Conservation (phyloP, 2,113 vertebrate species). For the Furnarius figulus region DNA sequence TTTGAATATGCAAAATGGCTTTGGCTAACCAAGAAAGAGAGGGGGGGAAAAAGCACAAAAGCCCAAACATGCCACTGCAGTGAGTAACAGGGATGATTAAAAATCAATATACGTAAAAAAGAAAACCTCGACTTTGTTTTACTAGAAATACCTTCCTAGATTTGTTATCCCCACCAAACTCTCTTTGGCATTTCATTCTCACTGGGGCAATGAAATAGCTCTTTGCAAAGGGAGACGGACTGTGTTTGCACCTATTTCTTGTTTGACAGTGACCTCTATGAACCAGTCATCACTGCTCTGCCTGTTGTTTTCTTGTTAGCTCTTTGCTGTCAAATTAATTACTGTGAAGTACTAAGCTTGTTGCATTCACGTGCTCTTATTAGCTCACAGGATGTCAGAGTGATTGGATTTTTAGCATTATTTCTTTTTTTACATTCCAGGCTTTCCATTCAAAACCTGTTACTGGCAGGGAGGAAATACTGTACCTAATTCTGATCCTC, state of each 20-base stretch:
- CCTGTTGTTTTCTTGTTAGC: conserved; percentile 66
- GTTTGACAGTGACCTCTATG: conserved; percentile 58
- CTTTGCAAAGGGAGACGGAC: neutral
- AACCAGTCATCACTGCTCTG: conserved; percentile 54
- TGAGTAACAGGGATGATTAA: neutral
- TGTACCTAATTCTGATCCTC: conserved; percentile 18
- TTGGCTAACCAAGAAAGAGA: neutral
- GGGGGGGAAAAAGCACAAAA: accelerated
- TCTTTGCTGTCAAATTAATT: conserved; percentile 72
- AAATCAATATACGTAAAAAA: neutral
- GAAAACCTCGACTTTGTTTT: neutral
- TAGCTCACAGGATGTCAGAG: conserved; percentile 66
- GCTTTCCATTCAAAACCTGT: conserved; percentile 61
- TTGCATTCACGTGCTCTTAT: conserved; percentile 69
- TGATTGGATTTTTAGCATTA: conserved; percentile 73
- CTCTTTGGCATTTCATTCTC: neutral
- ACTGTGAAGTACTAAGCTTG: conserved; percentile 66
- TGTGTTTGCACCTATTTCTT: conserved; percentile 43
- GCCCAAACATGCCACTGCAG: neutral
- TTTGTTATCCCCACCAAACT: neutral
- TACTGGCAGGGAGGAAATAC: conserved; percentile 45
- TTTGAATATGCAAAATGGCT: conserved; percentile 39
- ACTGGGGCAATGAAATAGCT: neutral
- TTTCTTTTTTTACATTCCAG: conserved; percentile 68
- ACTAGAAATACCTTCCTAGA: neutral